phyloP scores from a whole-genome alignment of 92 coral and sea anemone genomes.

The Actinostola sp. region DNA sequence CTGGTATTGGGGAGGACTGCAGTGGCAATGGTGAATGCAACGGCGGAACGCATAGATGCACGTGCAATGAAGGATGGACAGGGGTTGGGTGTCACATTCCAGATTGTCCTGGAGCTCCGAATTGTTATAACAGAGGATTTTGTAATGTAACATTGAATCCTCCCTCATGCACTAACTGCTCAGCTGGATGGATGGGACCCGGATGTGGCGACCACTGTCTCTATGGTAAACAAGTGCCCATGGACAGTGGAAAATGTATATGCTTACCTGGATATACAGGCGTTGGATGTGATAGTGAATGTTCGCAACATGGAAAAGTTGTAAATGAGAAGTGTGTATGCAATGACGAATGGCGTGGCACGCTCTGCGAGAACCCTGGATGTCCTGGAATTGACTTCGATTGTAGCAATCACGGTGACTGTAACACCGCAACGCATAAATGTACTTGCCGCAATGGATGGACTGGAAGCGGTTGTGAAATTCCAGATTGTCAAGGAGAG shows the following conservation, averaged over 20 bases:
- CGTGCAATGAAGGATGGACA: conserved; percentile 65
- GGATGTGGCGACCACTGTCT: conserved; percentile 60
- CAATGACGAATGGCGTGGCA: conserved; percentile 66
- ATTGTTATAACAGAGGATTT: conserved; percentile 50
- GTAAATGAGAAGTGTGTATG: conserved; percentile 49
- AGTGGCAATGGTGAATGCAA: conserved; percentile 66
- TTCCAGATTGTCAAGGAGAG: conserved; percentile 72
- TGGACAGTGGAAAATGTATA: conserved; percentile 62
- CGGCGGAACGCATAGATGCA: conserved; percentile 58
- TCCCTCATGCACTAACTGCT: conserved; percentile 51
- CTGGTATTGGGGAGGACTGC: conserved; percentile 62
- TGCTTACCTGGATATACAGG: conserved; percentile 67
- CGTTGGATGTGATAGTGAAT: conserved; percentile 72
- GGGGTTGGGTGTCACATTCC: conserved; percentile 62
- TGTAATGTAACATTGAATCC: conserved; percentile 31
- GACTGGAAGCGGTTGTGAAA: conserved; percentile 68
- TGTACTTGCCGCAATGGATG: conserved; percentile 70
- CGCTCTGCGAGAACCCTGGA: conserved; percentile 60
- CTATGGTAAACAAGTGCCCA: conserved; percentile 61
- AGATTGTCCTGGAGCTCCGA: conserved; percentile 63
- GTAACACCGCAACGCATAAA: conserved; percentile 69
- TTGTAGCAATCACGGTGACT: conserved; percentile 67
- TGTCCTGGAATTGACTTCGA: conserved; percentile 62
- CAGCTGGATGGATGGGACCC: conserved; percentile 60
- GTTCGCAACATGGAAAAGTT: conserved; percentile 66